Base-by-base conservation (phyloP, 2,888 invertebrate genomes). In the Tromatobia lineatoria region DNA sequence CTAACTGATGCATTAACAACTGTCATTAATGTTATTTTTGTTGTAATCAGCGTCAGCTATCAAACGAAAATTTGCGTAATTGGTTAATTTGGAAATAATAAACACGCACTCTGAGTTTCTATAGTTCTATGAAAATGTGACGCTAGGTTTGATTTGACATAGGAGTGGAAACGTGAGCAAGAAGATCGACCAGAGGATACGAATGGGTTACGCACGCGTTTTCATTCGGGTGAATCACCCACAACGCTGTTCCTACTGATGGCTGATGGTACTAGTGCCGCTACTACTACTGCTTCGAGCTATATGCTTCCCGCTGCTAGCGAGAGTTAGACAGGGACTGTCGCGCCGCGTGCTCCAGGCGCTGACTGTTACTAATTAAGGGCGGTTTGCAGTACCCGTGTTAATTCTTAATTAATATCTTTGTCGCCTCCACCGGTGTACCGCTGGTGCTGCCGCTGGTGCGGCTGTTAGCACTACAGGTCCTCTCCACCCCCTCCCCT, bases 381-480 rank as follows among this genome's bases (percentile, higher is more conserved):
- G 88, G 88, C 88, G 89, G 88, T 90, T 91, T 64, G 50, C 89
- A 88, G 87, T 88, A 91, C 90, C 91, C 91, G 90, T 92, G 91
- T 91, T 92, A 92, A 92, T 92, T 92, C 90, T 92, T 92, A 92
- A 92, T 92, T 92, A 92, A 92, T 92, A 91, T 91, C 90, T 90
- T 91, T 91, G 90, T 90, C 90, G 86, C 85, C 86, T 88, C 87
- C 90, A 89, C 88, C 88, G 88, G 83, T 85, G 86, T 87, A 82
- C 25, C 50, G 64, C 64, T 85, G 82, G n/a, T n/a, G 85, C 85
- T 87, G 84, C 85, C 77, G 78, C 82, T 70, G 83, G 83, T 47
- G 61, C 77, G 75, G 64, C 82, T 80, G 81, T 61, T 83, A 29
- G 78, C 52, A 57, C 71, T 71, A 23, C 64, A 73, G 71, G 54